Base-by-base conservation (phyloP, 1,140 invertebrate species). In the Choristoneura fumiferana region DNA sequence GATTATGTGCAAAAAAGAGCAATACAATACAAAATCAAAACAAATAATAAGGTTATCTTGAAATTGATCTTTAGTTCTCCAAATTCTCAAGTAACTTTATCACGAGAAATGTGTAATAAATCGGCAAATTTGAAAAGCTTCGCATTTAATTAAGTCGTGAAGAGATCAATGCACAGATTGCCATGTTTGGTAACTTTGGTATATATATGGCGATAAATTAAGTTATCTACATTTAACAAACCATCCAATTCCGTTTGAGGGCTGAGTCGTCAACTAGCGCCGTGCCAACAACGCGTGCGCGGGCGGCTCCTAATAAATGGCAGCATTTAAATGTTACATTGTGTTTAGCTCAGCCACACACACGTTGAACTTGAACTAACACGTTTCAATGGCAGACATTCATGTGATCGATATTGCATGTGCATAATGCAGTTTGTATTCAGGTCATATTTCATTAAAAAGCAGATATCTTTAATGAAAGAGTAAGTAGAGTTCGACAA, bases 291-390 rank as follows among this genome's bases (percentile, higher is more conserved):
- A 18, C 10, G 53, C 33, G 40, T 65, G 69, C 64, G 72, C 67
- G 66, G 70, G 73, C 67, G 65, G 56, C 40, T 40, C 22, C 18
- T 68, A 57, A 67, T 62, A 58, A 63, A 65, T 68, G 62, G 67
- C 63, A 62, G 40, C 39, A 65, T 63, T 71, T 62, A 68, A 71
- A 75, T 69, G 76, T 70, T 64, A 76, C 69, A 79, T 76, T 78
- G 72, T 78, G 71, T 76, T 71, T 73, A 74, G 67, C 69, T 62
- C 59, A 61, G 54, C 52, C 39, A 53, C 45, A 15, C 62, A 80
- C 63, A 76, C 15, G 77, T 80, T 80, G 71, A 82, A 80, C 79
- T 80, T 82, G 79, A 78, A 66, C 59, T 57, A 38, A 54, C 61
- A 29, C 18, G 43, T 49, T 18, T 49, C 43, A 49, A 49, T 49